Evolutionary conservation across 2,888 invertebrate species (phyloP).

Genomic region (Embidobia sp.): DNA sequence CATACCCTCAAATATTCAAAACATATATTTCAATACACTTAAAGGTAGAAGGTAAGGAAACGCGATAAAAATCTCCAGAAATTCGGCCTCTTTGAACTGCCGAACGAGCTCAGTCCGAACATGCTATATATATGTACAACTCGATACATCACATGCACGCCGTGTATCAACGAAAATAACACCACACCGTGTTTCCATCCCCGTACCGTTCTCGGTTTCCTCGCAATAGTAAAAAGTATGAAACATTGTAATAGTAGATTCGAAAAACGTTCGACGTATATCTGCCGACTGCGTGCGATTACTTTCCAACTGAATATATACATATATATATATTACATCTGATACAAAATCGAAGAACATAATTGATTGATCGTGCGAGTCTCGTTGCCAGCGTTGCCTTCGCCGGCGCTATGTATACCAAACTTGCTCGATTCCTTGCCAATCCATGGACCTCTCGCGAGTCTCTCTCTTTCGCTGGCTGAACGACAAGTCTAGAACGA

Average conservation of each 20-base stretch:
- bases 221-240: conserved; percentile 54
- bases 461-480: too few species aligned
- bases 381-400: too few species aligned
- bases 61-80: too few species aligned
- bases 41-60: too few species aligned
- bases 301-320: conserved; percentile 63
- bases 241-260: conserved; percentile 49
- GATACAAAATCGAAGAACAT: conserved; percentile 57
- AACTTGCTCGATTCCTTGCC: conserved; percentile 65
- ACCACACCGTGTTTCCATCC: conserved; percentile 1
- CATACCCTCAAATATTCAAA: too few species aligned
- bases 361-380: conserved; percentile 32
- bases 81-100: too few species aligned
- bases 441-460: conserved; percentile 69
- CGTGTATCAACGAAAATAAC: conserved; percentile 21
- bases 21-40: too few species aligned
- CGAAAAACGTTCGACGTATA: conserved; percentile 36
- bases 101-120: too few species aligned
- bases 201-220: conserved; percentile 7
- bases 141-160: conserved; percentile 20
- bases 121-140: conserved; percentile 46
- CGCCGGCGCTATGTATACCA: too few species aligned
- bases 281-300: conserved; percentile 40
- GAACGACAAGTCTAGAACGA: too few species aligned
- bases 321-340: conserved; percentile 62